phyloP scores from a whole-genome alignment of 2,113 vertebrate species.

The Rhinopomastus cyanomelas region DNA sequence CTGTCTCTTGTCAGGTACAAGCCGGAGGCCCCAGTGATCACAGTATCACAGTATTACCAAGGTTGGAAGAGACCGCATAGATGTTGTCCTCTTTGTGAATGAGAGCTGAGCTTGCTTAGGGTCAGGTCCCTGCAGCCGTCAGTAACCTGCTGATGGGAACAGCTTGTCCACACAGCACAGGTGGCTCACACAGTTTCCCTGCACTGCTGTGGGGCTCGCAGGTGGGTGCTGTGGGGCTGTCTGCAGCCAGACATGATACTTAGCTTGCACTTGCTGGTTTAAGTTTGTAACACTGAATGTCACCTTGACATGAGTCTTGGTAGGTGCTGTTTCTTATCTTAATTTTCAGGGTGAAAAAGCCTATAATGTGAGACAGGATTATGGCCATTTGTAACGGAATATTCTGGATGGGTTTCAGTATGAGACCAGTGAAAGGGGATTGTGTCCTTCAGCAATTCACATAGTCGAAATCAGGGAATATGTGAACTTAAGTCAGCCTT shows the following conservation, averaged over 20 bases:
- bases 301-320: neutral
- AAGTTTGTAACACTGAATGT: neutral
- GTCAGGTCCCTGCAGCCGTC: neutral
- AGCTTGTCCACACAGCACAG: rapidly evolving
- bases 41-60: too few species aligned
- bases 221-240: rapidly evolving
- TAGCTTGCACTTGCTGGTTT: neutral
- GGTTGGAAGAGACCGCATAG: too few species aligned
- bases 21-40: neutral
- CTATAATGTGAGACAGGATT: neutral
- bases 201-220: rapidly evolving
- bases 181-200: rapidly evolving
- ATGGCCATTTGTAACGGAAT: neutral
- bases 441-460: neutral
- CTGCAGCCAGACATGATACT: rapidly evolving
- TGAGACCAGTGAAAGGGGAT: neutral
- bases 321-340: neutral
- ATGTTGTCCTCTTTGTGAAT: rapidly evolving
- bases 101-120: neutral
- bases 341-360: neutral
- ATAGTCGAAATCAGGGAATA: neutral
- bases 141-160: rapidly evolving
- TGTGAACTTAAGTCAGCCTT: neutral
- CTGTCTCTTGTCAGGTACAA: rapidly evolving
- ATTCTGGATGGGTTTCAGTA: neutral